These are phyloP conservation scores for Lethenteron camtschaticum DNA, from an alignment of 2,113 vertebrate species.

Conservation along the genomic window DNA sequence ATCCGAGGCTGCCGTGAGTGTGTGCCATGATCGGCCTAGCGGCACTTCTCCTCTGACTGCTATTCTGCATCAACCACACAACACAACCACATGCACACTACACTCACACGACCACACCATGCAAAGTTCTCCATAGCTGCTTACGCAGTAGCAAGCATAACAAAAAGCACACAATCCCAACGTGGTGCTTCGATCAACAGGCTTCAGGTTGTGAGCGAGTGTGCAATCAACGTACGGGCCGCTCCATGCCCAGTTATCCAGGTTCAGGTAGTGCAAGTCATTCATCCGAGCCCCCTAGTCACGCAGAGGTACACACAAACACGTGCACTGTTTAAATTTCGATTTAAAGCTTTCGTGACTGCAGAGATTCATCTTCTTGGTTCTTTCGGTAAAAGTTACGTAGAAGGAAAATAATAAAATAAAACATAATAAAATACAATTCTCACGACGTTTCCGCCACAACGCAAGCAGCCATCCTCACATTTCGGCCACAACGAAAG, in stretches of 20 bases:
- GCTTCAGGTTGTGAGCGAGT: background rate
- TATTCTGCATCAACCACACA: constrained; percentile 25
- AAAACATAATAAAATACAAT: no score
- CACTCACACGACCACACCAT: background rate
- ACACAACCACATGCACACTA: background rate
- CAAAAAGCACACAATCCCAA: background rate
- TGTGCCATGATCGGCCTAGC: constrained; percentile 73
- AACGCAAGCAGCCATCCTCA: no score
- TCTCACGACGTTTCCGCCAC: no score
- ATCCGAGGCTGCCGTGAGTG: constrained; percentile 52
- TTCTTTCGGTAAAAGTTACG: no score
- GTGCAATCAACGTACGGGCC: constrained; percentile 44
- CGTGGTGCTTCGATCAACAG: background rate
- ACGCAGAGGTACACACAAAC: constrained; percentile 13
- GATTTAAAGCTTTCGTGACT: background rate
- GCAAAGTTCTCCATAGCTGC: background rate
- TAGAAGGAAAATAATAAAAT: no score
- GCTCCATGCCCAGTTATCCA: constrained; percentile 82
- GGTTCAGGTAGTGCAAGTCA: constrained; percentile 61
- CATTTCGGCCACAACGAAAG: no score
- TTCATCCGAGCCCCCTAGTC: constrained; percentile 64
- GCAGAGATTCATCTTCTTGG: no score
- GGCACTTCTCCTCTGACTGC: constrained; percentile 28
- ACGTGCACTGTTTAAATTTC: background rate
- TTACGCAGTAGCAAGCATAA: background rate